Conservation (phyloP, 2,113 vertebrate species). For the Trinectes maculatus region DNA sequence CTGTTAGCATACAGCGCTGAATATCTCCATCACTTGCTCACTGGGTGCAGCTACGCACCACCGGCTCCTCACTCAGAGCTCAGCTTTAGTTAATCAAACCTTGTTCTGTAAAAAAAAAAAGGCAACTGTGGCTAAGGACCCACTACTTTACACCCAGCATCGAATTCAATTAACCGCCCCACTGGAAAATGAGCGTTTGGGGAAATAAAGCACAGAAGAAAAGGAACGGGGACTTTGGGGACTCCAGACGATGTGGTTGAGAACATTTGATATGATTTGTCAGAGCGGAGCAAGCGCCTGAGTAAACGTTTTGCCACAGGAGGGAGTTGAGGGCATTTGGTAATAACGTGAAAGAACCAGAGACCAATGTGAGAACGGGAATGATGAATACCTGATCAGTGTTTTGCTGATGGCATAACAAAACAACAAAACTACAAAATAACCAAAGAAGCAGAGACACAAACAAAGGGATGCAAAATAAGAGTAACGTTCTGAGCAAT, state of each 20-base stretch:
- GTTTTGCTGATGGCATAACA: slow-evolving; percentile 7
- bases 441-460: slow-evolving; percentile 1
- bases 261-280: slow-evolving; percentile 62
- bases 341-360: slow-evolving; percentile 38
- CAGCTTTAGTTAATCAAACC: slow-evolving; percentile 48
- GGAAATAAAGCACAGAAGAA: slow-evolving; percentile 65
- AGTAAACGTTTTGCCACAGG: slow-evolving; percentile 34
- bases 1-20: slow-evolving; percentile 33
- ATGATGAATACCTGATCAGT: slow-evolving; percentile 24
- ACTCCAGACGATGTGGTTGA: slow-evolving; percentile 33
- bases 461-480: slow-evolving; percentile 24
- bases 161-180: slow-evolving; percentile 74
- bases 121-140: slow-evolving; percentile 61
- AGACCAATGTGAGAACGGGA: slow-evolving; percentile 29
- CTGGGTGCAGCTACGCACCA: slow-evolving; percentile 36
- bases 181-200: slow-evolving; percentile 69
- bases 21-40: slow-evolving; percentile 33
- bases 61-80: slow-evolving; percentile 36
- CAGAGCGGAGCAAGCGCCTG: slow-evolving; percentile 17
- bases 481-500: slow-evolving; percentile 29
- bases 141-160: slow-evolving; percentile 56
- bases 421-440: background rate
- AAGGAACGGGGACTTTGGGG: slow-evolving; percentile 19
- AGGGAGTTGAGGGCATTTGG: slow-evolving; percentile 31
- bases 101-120: slow-evolving; percentile 37